A percentile compares a stretch with the other conserved stretches of the same genome.
These are phyloP conservation scores for Microcebus ravelobensis DNA, from an alignment of 2,113 vertebrate genomes.

Conservation along the genomic window DNA sequence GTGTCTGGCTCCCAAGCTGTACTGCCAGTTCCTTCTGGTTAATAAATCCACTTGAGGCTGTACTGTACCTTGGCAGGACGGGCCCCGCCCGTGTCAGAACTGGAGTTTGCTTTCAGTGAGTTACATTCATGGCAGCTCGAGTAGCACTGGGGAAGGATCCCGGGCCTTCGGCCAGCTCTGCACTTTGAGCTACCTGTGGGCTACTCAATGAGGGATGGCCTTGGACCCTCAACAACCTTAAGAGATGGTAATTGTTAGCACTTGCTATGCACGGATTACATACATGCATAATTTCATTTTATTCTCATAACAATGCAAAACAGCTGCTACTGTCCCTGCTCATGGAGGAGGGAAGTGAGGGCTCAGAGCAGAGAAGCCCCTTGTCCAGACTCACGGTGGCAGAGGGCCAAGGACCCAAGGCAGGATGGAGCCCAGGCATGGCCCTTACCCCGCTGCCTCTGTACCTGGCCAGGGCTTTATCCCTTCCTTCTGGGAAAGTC, in stretches of 20 bases:
- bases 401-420: not conserved
- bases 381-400: not conserved
- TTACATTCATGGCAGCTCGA: not conserved
- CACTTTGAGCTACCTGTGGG: not conserved
- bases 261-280: not conserved
- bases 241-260: not conserved
- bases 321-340: not conserved
- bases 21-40: not conserved
- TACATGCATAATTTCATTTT: not conserved
- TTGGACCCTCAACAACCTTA: not conserved
- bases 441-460: not conserved
- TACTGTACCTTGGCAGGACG: rapidly evolving
- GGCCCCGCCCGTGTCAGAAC: not conserved
- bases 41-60: not conserved
- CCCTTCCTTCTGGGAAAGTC: not conserved
- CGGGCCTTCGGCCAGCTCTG: not conserved
- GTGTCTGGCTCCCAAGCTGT: not conserved
- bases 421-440: rapidly evolving
- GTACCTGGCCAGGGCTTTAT: not conserved
- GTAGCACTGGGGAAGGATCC: too few relatives aligned
- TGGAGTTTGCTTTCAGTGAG: not conserved
- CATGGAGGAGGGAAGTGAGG: not conserved
- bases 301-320: not conserved
- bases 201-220: not conserved
- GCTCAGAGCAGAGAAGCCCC: not conserved